Evolutionary conservation across 2,888 invertebrate genomes (phyloP).

Genomic region (Anarsia innoxiella): DNA sequence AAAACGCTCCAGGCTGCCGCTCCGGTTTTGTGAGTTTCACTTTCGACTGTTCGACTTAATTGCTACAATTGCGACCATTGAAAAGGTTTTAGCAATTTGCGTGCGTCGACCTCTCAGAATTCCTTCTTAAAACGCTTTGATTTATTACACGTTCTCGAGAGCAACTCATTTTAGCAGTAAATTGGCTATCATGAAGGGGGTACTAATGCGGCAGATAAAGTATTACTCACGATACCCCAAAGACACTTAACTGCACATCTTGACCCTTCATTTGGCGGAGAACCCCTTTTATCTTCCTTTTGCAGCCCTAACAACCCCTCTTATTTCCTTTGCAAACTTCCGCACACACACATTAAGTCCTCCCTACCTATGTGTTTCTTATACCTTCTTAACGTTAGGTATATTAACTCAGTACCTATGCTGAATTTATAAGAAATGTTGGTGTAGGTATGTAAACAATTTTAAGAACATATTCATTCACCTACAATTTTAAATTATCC

Average conservation of each 20-base stretch:
- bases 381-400: no score
- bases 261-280: constrained; percentile 16
- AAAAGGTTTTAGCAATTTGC: constrained; percentile 32
- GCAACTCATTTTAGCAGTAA: not conserved
- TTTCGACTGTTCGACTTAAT: constrained; percentile 62
- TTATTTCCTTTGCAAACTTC: constrained; percentile 10
- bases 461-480: no score
- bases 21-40: constrained; percentile 63
- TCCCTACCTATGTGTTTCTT: no score
- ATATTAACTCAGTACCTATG: no score
- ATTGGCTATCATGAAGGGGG: not conserved
- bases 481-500: no score
- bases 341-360: no score
- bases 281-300: constrained; percentile 30
- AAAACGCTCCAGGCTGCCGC: constrained; percentile 44
- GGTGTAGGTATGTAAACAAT: no score
- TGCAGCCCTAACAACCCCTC: constrained; percentile 10
- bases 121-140: not conserved
- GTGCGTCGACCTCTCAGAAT: constrained; percentile 42
- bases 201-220: constrained; percentile 2
- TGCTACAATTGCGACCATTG: constrained; percentile 56
- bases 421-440: no score
- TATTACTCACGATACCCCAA: constrained; percentile 3
- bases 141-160: not conserved
- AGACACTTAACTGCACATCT: constrained; percentile 8